A percentile compares a stretch with the other conserved stretches of the same genome.
phyloP scores from a whole-genome alignment of 2,797 vertebrate species.

The Bradypodion pumilum region DNA sequence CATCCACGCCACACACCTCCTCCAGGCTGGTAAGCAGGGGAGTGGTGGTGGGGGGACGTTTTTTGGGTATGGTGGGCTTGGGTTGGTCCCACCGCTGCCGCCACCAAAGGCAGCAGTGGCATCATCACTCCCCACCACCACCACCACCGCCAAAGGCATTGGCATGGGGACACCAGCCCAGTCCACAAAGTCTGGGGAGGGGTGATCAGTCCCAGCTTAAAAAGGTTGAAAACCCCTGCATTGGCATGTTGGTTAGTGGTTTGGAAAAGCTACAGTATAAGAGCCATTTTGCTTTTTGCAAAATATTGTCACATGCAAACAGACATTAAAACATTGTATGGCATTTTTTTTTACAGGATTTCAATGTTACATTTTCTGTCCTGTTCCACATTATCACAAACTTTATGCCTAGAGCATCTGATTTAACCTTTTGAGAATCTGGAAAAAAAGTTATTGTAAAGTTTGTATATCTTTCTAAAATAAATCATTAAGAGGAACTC shows the following conservation, averaged over 20 bases:
- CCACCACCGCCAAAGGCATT: no score
- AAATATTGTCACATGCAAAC: neutral
- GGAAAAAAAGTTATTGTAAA: neutral
- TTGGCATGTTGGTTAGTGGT: slow-evolving; percentile 3
- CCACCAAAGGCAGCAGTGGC: no score
- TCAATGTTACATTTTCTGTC: slow-evolving; percentile 2
- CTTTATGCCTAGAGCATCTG: neutral
- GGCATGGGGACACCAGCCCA: no score
- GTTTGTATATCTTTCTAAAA: neutral
- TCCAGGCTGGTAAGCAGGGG: no score
- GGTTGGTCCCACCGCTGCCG: no score
- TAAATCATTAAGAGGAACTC: neutral
- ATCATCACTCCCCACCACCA: no score
- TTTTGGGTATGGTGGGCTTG: no score
- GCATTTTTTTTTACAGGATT: neutral
- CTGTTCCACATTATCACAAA: neutral
- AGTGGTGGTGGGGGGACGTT: no score
- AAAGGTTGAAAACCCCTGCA: no score
- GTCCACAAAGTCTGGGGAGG: no score
- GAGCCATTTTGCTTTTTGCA: slow-evolving; percentile 24
- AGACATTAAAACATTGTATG: neutral
- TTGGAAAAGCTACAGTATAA: slow-evolving; percentile 24
- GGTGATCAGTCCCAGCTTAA: no score
- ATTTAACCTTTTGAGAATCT: neutral
- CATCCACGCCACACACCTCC: no score